phyloP scores from a whole-genome alignment of 2,888 invertebrate genomes.

The Cyaniris semiargus region DNA sequence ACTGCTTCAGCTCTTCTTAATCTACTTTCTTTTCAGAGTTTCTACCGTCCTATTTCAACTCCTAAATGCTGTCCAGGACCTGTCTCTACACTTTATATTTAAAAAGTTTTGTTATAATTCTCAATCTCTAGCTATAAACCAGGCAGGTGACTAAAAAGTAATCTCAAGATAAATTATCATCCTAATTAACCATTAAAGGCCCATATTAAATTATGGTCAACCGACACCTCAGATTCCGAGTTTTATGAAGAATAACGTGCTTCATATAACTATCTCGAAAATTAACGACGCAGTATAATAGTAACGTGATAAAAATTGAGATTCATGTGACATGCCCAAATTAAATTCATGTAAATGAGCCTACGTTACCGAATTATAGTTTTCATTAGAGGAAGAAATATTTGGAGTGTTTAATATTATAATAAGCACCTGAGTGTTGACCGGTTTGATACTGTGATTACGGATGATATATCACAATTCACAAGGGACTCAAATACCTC shows the following conservation, averaged over 20 bases:
- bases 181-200: conserved; percentile 11
- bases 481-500: background rate
- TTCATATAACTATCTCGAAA: background rate
- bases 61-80: background rate
- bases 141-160: background rate
- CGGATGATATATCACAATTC: background rate
- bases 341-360: conserved; percentile 13
- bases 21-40: no score
- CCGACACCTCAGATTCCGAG: background rate
- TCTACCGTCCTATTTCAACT: no score
- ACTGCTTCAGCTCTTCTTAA: no score
- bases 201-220: background rate
- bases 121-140: background rate
- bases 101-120: background rate
- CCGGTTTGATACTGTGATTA: background rate
- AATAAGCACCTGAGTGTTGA: conserved; percentile 16
- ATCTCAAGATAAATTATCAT: background rate
- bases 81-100: background rate
- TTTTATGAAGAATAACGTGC: background rate
- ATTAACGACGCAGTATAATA: background rate
- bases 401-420: conserved; percentile 9
- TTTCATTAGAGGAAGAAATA: conserved; percentile 2
- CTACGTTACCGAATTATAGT: background rate
- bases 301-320: conserved; percentile 2
- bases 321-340: conserved; percentile 2